Evolutionary conservation across 37 sponge, comb jelly and placozoan genomes (phyloP), one percentile per base, ranked within the genome.

Genomic region (Geodia barretti): DNA sequence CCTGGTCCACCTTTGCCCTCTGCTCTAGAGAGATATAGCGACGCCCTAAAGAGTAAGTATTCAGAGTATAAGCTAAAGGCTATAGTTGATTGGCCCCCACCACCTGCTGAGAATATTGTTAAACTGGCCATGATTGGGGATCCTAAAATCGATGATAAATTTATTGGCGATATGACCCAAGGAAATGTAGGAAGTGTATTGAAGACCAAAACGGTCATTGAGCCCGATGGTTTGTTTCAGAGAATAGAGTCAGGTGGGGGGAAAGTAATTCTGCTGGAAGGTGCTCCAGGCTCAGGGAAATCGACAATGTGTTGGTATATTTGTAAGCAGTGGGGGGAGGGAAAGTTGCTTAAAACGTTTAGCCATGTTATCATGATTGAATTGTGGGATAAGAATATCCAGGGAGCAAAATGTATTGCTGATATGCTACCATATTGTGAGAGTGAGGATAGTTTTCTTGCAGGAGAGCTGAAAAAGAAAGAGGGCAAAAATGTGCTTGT

Each of bases 401-500:
- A 47, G 14, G 7, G 11, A 47, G 54, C 54, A 47, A 14, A 47
- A 17, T 14, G 14, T 14, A 7, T 47, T 47, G 54, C 54, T 17
- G 54, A 47, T 47, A 47, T 47, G 14, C 14, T 47, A 47, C 54
- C 54, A 47, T 47, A 47, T 47, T 47, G 54, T 47, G 54, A 47
- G 14, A 14, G 54, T 17, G 54, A 47, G 54, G 54, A 47, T 7
- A 14, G 14, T 47, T 17, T 17, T 17, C 7, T 47, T 47, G 54
- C 54, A 17, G 54, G 70, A 59, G 54, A 60, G 39, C 26, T 80
- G 32, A n/a, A 68, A 1, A 39, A 65, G 26, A 38, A 23, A 38
- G 34, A 35, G 0, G 66, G 67, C 28, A 40, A 62, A 19, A 82
- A 41, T 60, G 39, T 59, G 17, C 25, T 82, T 47, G 7, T 82